Evolutionary conservation across 2,888 invertebrate species (phyloP).

Genomic region (Caenorhabditis sp.): DNA sequence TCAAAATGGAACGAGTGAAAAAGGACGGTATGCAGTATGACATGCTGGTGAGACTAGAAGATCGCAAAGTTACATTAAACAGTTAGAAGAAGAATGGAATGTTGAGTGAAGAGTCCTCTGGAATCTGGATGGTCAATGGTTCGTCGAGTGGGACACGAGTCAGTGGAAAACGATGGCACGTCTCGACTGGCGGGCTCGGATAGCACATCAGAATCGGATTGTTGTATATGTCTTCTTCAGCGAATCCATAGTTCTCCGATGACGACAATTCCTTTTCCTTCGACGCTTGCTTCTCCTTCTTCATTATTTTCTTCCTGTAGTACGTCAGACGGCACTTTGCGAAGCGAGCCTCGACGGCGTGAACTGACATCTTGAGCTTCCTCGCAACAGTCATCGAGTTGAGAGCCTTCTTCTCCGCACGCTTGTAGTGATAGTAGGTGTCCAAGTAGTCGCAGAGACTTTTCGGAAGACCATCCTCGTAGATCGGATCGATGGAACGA

Average conservation of each 20-base stretch:
- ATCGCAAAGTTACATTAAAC: not conserved
- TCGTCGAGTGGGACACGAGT: slow-evolving; percentile 39
- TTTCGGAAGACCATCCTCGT: not conserved
- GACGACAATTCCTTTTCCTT: not conserved
- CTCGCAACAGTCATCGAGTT: not conserved
- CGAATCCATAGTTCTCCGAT: too few relatives aligned
- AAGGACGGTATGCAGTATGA: too few relatives aligned
- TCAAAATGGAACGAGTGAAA: too few relatives aligned
- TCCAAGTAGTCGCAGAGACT: not conserved
- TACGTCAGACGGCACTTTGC: not conserved
- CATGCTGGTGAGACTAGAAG: too few relatives aligned
- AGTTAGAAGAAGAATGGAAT: not conserved
- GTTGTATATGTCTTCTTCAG: not conserved
- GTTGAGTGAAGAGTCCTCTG: not conserved
- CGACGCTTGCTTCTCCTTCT: not conserved
- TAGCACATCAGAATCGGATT: not conserved
- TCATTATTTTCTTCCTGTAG: not conserved
- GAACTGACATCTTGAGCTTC: not conserved
- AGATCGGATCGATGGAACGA: slow-evolving; percentile 2
- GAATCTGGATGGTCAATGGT: slow-evolving; percentile 35
- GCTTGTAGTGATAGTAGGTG: not conserved
- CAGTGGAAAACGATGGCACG: not conserved
- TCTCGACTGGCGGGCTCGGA: not conserved
- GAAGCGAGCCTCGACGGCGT: not conserved
- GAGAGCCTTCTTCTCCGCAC: not conserved